Conservation (phyloP, 2,888 invertebrate species). For the Sesamia inferens region DNA sequence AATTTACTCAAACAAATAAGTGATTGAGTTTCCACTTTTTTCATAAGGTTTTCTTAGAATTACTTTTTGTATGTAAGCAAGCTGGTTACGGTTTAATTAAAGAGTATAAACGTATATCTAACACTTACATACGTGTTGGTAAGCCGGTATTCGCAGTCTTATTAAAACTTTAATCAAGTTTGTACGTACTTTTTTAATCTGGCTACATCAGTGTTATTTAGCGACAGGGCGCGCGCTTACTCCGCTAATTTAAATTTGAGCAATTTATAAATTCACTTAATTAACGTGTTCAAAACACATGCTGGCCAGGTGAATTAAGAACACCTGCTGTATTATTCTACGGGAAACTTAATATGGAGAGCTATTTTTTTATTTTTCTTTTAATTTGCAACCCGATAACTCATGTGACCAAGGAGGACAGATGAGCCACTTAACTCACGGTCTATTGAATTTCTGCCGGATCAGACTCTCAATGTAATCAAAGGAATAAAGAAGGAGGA, state of each 20-base stretch:
- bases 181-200: conserved; percentile 53
- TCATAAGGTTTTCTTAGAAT: not conserved
- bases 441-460: conserved; percentile 80
- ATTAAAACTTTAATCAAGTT: conserved; percentile 61
- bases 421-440: conserved; percentile 85
- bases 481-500: conserved; percentile 70
- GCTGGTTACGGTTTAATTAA: conserved; percentile 41
- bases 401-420: conserved; percentile 79
- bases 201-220: conserved; percentile 64
- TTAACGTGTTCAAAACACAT: conserved; percentile 82
- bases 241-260: conserved; percentile 70
- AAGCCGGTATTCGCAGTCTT: conserved; percentile 41
- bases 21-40: conserved; percentile 32
- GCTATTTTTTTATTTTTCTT: conserved; percentile 74
- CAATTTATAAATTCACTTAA: conserved; percentile 75
- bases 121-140: conserved; percentile 31
- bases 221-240: conserved; percentile 63
- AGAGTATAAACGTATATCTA: conserved; percentile 25
- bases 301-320: conserved; percentile 83
- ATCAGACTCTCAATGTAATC: conserved; percentile 69
- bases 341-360: conserved; percentile 86
- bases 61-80: not conserved
- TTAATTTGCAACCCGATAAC: conserved; percentile 83
- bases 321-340: conserved; percentile 83
- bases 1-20: conserved; percentile 45